Conservation (phyloP, 2,113 vertebrate species). For the Ondatra zibethicus region DNA sequence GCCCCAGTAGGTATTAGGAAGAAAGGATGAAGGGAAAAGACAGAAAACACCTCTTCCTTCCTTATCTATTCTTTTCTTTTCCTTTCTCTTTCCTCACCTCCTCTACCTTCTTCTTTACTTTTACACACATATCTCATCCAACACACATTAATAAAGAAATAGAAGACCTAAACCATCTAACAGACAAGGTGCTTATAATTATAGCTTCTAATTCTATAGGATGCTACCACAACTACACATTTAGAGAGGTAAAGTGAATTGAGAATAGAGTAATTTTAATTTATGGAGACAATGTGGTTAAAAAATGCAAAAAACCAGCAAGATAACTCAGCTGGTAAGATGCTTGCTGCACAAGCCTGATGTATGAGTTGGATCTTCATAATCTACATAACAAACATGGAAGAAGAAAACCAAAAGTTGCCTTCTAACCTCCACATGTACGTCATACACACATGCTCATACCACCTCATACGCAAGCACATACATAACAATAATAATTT, state of each 20-base stretch:
- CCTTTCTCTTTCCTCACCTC: no score
- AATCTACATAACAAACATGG: not conserved
- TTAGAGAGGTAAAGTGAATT: conserved; percentile 41
- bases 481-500: not conserved
- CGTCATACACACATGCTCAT: not conserved
- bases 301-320: not conserved
- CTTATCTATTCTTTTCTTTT: not conserved
- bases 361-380: not conserved
- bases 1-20: not conserved
- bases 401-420: not conserved
- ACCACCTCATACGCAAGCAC: no score
- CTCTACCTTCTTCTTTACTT: no score
- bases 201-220: conserved; percentile 17
- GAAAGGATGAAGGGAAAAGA: conserved; percentile 17
- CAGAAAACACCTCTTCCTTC: not conserved
- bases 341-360: not conserved
- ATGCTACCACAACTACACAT: not conserved
- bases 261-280: not conserved
- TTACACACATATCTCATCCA: not conserved
- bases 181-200: not conserved
- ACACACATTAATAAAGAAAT: not conserved
- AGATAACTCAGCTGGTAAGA: not conserved
- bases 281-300: not conserved
- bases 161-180: conserved; percentile 2
- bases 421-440: not conserved